phyloP scores from a whole-genome alignment of 2,797 vertebrate species.

The Pteropus rufus region DNA sequence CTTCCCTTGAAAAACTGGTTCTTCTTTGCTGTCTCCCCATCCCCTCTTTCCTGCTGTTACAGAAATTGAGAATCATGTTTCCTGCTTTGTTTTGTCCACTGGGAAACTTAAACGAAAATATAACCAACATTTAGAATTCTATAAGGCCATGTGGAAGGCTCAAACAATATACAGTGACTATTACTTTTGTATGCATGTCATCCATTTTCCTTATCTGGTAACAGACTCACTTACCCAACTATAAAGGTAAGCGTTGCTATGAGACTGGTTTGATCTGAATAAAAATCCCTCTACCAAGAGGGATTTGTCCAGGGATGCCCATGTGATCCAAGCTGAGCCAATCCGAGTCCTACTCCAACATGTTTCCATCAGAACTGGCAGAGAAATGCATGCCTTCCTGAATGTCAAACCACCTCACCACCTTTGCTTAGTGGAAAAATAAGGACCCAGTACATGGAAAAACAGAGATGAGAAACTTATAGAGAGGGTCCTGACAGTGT shows the following conservation, averaged over 20 bases:
- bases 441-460: background rate
- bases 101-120: background rate
- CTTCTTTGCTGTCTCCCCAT: background rate
- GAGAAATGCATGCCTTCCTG: background rate
- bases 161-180: background rate
- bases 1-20: background rate
- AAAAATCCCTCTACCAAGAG: background rate
- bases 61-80: background rate
- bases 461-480: background rate
- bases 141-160: background rate
- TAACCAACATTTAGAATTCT: background rate
- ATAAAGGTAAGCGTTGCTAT: background rate
- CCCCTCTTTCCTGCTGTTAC: background rate
- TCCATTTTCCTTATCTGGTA: background rate
- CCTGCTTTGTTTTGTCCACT: background rate
- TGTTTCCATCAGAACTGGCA: background rate
- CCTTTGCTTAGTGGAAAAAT: background rate
- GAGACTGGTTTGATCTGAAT: background rate
- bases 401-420: accelerated
- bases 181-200: background rate
- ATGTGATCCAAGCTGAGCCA: background rate
- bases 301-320: background rate
- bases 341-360: background rate
- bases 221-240: background rate
- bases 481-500: background rate